Conservation (phyloP, 2,888 invertebrate genomes). For the Heliothis peltigera region DNA sequence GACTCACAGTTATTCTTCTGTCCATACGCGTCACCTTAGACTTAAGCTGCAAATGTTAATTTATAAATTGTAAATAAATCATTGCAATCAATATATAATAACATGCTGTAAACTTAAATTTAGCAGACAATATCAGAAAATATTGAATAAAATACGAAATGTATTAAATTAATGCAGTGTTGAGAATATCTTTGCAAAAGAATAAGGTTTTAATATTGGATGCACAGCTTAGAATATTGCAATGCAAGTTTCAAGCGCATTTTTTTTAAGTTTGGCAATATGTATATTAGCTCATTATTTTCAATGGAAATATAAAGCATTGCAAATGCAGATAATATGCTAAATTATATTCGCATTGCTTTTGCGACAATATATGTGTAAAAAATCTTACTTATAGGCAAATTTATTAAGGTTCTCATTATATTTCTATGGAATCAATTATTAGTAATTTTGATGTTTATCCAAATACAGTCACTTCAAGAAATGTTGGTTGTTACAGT, state of each 20-base stretch:
- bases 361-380: background rate
- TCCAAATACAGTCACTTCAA: too few relatives aligned
- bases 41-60: slow-evolving; percentile 89
- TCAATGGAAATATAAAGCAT: too few relatives aligned
- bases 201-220: background rate
- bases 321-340: slow-evolving; percentile 8
- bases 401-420: too few relatives aligned
- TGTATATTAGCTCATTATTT: slow-evolving; percentile 1
- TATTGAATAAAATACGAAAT: too few relatives aligned
- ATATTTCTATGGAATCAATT: too few relatives aligned
- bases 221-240: slow-evolving; percentile 11
- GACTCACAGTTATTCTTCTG: slow-evolving; percentile 86
- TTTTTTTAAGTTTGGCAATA: background rate
- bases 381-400: background rate
- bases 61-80: slow-evolving; percentile 23
- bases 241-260: slow-evolving; percentile 1
- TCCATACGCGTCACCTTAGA: slow-evolving; percentile 92
- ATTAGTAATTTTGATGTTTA: too few relatives aligned
- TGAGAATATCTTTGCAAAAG: background rate
- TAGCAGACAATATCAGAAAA: slow-evolving; percentile 1
- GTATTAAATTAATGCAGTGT: background rate
- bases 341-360: slow-evolving; percentile 10
- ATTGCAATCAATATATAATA: slow-evolving; percentile 1
- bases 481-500: too few relatives aligned
- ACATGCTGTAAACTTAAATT: background rate